phyloP scores from a whole-genome alignment of 2,113 vertebrate species.

The Petrocephalus zakoni region DNA sequence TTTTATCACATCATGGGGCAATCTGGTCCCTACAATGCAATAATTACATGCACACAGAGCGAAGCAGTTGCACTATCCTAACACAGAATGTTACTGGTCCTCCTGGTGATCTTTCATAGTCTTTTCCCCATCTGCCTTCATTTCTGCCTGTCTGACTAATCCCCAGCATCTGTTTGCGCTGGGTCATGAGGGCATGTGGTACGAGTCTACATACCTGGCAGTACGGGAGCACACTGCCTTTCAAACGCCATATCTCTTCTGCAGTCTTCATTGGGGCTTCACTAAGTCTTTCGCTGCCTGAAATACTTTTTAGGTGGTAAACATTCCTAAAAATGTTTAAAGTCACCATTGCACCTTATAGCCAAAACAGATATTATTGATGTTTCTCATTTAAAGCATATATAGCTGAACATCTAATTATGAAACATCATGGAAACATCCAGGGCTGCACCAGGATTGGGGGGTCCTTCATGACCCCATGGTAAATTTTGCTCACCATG shows the following conservation, averaged over 20 bases:
- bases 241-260: background rate
- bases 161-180: background rate
- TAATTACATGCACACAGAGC: background rate
- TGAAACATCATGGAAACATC: background rate
- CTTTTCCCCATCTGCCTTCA: background rate
- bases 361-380: background rate
- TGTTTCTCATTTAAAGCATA: background rate
- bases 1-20: background rate
- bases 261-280: background rate
- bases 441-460: background rate
- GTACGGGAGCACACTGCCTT: background rate
- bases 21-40: background rate
- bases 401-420: background rate
- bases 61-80: background rate
- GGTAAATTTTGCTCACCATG: background rate
- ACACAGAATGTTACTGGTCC: background rate
- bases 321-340: background rate
- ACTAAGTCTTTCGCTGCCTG: background rate
- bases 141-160: background rate
- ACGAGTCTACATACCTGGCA: background rate
- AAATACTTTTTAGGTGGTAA: background rate
- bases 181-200: background rate
- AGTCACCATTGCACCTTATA: background rate
- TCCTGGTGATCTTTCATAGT: background rate
- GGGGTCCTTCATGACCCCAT: background rate